Conservation (phyloP, 2,797 vertebrate species). For the Cryptoblepharus egeriae region DNA sequence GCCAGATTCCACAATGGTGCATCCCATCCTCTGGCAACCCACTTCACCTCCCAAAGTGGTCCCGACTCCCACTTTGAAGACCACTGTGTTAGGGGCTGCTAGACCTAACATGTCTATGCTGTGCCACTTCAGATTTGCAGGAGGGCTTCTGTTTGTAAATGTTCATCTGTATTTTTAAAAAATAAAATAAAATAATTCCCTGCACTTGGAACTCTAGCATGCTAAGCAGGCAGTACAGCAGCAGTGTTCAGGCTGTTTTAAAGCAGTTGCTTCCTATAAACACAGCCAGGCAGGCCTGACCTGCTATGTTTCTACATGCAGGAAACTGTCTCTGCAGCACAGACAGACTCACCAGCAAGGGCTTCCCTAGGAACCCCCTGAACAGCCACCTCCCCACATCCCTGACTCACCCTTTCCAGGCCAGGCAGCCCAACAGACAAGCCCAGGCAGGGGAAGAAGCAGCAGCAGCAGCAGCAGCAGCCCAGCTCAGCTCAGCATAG, state of each 20-base stretch:
- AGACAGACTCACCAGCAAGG: no score
- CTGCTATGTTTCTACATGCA: not conserved
- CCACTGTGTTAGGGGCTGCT: no score
- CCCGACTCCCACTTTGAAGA: no score
- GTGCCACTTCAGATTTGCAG: not conserved
- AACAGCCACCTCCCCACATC: not conserved
- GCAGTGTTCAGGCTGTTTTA: no score
- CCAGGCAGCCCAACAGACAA: not conserved
- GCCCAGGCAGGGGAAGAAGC: not conserved
- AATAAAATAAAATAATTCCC: not conserved
- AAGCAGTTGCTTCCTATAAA: no score
- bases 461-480: no score
- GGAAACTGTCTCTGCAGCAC: not conserved
- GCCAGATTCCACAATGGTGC: no score
- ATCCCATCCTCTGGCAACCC: no score
- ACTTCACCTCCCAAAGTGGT: no score
- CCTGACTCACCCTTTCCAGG: slow-evolving; percentile 6
- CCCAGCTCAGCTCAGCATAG: not conserved
- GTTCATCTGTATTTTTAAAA: not conserved
- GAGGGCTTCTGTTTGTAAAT: not conserved
- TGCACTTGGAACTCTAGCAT: not conserved
- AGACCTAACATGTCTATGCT: no score
- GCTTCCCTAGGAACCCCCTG: not conserved
- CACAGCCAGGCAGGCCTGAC: not conserved
- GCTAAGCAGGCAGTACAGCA: no score